These are phyloP conservation scores for Menidia menidia DNA, from an alignment of 2,797 vertebrate species.

Conservation along the genomic window DNA sequence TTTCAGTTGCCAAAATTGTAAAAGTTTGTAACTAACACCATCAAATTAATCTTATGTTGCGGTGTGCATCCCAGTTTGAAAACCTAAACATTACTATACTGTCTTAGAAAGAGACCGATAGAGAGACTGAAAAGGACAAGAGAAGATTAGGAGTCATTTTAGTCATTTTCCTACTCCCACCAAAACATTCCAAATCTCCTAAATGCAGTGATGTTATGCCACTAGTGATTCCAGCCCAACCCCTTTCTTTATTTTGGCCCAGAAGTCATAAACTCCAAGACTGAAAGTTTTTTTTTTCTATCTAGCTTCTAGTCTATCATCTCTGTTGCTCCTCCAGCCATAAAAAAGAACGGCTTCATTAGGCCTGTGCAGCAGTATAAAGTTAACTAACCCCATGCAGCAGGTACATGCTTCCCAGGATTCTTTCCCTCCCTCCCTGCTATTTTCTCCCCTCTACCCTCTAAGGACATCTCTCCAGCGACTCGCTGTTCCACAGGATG, in stretches of 20 bases:
- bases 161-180: neutral
- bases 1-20: neutral
- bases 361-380: slow-evolving; percentile 42
- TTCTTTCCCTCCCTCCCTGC: slow-evolving; percentile 39
- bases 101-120: neutral
- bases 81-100: neutral
- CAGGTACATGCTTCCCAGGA: slow-evolving; percentile 46
- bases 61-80: neutral
- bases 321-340: slow-evolving; percentile 19
- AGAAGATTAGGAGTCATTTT: neutral
- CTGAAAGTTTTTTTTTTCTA: slow-evolving; percentile 31
- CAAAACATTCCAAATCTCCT: neutral
- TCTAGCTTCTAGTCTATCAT: slow-evolving; percentile 28
- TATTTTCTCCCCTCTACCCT: slow-evolving; percentile 33
- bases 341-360: slow-evolving; percentile 56
- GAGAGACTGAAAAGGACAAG: neutral
- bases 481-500: slow-evolving; percentile 66
- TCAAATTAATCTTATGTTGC: neutral
- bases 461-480: slow-evolving; percentile 52
- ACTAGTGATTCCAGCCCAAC: neutral
- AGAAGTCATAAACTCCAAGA: slow-evolving; percentile 28
- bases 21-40: no score
- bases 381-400: slow-evolving; percentile 64
- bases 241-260: slow-evolving; percentile 11
- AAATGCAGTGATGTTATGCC: neutral